Conservation (phyloP, 2,797 vertebrate genomes). For the Hyperoplus lanceolatus region DNA sequence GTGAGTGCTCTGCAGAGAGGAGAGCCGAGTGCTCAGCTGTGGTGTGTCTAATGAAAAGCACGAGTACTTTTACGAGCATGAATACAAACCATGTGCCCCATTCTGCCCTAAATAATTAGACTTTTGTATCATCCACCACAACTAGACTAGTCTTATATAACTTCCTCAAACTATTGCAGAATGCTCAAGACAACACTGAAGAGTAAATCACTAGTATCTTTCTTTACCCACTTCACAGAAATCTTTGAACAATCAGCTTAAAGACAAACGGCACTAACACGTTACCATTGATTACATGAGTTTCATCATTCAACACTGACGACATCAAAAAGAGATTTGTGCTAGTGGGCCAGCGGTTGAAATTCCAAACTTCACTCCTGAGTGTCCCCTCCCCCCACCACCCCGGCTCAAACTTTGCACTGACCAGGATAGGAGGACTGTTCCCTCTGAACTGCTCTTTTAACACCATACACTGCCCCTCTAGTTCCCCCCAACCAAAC, state of each 20-base stretch:
- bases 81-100: conserved; percentile 1
- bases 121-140: background rate
- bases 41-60: conserved; percentile 36
- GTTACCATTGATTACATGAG: background rate
- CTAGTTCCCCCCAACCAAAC: conserved; percentile 7
- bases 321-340: conserved; percentile 13
- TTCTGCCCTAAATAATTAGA: background rate
- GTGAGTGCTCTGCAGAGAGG: conserved; percentile 28
- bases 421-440: conserved; percentile 31
- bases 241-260: background rate
- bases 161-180: background rate
- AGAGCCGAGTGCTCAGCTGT: conserved; percentile 40
- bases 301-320: conserved; percentile 1
- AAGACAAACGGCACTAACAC: background rate
- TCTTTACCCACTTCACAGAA: background rate
- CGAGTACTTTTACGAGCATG: conserved; percentile 22
- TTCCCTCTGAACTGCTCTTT: conserved; percentile 70
- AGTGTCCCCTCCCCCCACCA: conserved; percentile 68
- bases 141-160: background rate
- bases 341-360: conserved; percentile 48
- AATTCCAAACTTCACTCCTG: conserved; percentile 73
- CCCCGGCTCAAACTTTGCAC: conserved; percentile 60
- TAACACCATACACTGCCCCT: conserved; percentile 67
- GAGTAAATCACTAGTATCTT: background rate
- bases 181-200: background rate